phyloP scores from a whole-genome alignment of 2,888 invertebrate genomes.

The Unio pictorum region DNA sequence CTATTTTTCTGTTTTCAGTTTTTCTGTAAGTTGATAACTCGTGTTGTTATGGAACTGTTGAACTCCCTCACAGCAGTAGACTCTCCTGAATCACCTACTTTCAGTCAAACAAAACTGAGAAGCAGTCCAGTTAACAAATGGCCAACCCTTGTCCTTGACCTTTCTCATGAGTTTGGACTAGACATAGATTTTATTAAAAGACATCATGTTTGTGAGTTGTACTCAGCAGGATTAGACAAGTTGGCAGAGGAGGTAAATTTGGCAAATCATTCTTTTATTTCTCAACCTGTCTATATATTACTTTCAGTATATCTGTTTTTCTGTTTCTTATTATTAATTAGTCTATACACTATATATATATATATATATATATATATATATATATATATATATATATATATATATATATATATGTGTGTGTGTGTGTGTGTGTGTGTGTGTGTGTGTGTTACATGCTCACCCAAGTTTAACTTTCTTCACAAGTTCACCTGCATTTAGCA shows the following conservation, averaged over 20 bases:
- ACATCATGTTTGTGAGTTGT: slow-evolving; percentile 82
- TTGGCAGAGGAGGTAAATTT: slow-evolving; percentile 77
- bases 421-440: too few species aligned
- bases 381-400: too few species aligned
- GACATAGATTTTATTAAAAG: slow-evolving; percentile 82
- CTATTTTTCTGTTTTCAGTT: slow-evolving; percentile 22
- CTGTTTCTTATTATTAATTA: too few species aligned
- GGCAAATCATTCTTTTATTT: neutral
- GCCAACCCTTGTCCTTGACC: slow-evolving; percentile 81
- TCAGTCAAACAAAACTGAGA: slow-evolving; percentile 17
- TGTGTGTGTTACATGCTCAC: too few species aligned
- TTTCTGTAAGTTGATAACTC: slow-evolving; percentile 29
- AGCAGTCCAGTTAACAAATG: slow-evolving; percentile 73
- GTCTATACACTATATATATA: too few species aligned
- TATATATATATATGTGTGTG: too few species aligned
- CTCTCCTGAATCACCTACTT: slow-evolving; percentile 7
- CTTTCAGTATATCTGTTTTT: neutral
- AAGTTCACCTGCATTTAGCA: too few species aligned
- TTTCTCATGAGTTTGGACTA: slow-evolving; percentile 85
- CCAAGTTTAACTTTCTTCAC: too few species aligned
- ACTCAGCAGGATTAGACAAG: slow-evolving; percentile 76
- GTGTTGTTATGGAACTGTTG: slow-evolving; percentile 27
- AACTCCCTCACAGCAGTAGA: slow-evolving; percentile 4
- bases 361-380: too few species aligned
- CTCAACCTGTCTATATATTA: neutral